phyloP scores from a whole-genome alignment of 92 coral and sea anemone genomes.

The Montipora capitata region DNA sequence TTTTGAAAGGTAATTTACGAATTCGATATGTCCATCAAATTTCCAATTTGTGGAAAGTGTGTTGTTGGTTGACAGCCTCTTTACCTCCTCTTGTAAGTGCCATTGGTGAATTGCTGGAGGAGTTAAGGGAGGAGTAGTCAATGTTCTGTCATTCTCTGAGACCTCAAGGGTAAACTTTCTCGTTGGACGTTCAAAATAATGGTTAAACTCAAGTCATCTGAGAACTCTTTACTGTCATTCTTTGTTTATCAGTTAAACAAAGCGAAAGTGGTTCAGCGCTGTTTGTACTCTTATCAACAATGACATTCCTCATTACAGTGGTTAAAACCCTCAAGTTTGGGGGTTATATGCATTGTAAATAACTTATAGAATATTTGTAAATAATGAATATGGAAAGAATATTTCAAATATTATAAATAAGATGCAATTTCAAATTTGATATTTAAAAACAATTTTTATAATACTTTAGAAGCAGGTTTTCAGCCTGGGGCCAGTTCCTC shows the following conservation, averaged over 20 bases:
- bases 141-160: neutral
- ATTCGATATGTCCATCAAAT: slow-evolving; percentile 38
- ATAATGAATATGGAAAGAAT: slow-evolving; percentile 7
- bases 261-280: no score
- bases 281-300: no score
- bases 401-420: neutral
- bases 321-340: neutral
- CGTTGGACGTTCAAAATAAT: neutral
- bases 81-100: slow-evolving; percentile 21
- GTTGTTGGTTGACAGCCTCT: no score
- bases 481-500: no score
- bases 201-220: neutral
- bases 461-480: neutral
- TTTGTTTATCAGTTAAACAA: neutral
- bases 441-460: neutral
- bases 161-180: neutral
- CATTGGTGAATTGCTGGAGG: slow-evolving; percentile 9
- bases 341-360: slow-evolving; percentile 4
- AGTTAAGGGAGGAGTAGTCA: slow-evolving; percentile 2
- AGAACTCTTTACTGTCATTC: neutral
- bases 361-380: slow-evolving; percentile 11
- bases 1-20: slow-evolving; percentile 48
- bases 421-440: neutral
- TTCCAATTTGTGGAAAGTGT: neutral
- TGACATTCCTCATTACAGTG: neutral